Evolutionary conservation across 2,113 vertebrate species (phyloP).

Genomic region (Ptychochromis oligacanthus): DNA sequence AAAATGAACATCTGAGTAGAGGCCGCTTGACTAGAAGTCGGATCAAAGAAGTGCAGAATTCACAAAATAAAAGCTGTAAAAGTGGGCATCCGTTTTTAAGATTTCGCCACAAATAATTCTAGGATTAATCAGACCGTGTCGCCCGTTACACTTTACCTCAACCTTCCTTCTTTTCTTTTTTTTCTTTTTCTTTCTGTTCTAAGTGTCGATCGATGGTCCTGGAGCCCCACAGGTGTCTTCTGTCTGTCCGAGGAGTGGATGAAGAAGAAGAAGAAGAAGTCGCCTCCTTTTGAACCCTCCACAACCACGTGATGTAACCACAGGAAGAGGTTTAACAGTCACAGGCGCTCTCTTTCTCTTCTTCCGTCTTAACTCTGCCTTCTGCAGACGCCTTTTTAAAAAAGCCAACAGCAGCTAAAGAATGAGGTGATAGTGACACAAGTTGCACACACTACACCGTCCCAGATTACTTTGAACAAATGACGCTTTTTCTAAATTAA

Average conservation of each 20-base stretch:
- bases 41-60: not conserved
- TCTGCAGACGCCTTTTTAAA: constrained; percentile 28
- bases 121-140: not conserved
- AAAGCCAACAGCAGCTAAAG: constrained; percentile 16
- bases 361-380: constrained; percentile 59
- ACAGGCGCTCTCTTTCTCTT: constrained; percentile 61
- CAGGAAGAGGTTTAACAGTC: constrained; percentile 87
- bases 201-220: constrained; percentile 11
- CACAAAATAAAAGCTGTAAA: not conserved
- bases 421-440: not conserved
- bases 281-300: constrained; percentile 79
- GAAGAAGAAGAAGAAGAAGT: constrained; percentile 71
- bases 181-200: not conserved
- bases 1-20: not conserved
- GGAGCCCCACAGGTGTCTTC: constrained; percentile 60
- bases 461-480: not conserved
- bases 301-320: constrained; percentile 80
- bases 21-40: not conserved
- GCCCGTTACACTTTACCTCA: constrained; percentile 64
- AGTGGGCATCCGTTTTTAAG: not conserved
- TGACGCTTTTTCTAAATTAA: not conserved
- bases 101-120: not conserved
- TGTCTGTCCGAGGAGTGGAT: constrained; percentile 66
- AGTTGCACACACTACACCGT: not conserved
- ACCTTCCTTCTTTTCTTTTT: not conserved